Conservation (phyloP, 1,140 invertebrate species). For the Drosophila tani region DNA sequence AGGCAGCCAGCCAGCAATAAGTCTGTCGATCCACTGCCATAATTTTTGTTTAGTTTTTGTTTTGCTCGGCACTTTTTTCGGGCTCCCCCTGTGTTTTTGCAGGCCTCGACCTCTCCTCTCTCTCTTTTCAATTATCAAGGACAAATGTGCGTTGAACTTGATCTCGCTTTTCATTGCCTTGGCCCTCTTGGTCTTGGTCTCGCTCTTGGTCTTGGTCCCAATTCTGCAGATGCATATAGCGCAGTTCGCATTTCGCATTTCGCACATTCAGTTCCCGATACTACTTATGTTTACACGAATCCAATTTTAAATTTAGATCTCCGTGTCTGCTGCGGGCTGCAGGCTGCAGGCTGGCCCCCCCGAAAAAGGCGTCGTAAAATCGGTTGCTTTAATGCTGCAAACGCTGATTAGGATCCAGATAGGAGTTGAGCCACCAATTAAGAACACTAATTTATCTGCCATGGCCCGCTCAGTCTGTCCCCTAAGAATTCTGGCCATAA, state of each 20-base stretch:
- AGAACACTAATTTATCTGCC: slow-evolving; percentile 69
- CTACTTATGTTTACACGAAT: slow-evolving; percentile 64
- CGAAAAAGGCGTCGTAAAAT: slow-evolving; percentile 64
- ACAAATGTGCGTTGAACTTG: slow-evolving; percentile 83
- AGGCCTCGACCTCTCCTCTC: not conserved
- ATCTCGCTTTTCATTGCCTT: slow-evolving; percentile 76
- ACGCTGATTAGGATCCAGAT: slow-evolving; percentile 69
- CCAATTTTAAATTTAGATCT: slow-evolving; percentile 73
- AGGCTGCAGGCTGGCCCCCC: slow-evolving; percentile 16
- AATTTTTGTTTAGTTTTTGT: slow-evolving; percentile 77
- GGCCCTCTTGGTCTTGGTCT: slow-evolving; percentile 8
- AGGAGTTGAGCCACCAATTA: slow-evolving; percentile 58
- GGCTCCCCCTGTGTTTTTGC: slow-evolving; percentile 57
- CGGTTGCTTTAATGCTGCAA: slow-evolving; percentile 73
- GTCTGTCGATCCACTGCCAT: slow-evolving; percentile 82
- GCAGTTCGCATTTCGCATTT: not conserved
- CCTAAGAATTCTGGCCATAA: slow-evolving; percentile 44
- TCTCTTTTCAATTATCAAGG: slow-evolving; percentile 74
- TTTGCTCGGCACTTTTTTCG: slow-evolving; percentile 67
- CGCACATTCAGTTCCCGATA: slow-evolving; percentile 16
- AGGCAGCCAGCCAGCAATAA: slow-evolving; percentile 63
- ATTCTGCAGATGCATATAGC: slow-evolving; percentile 35
- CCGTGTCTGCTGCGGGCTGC: slow-evolving; percentile 20
- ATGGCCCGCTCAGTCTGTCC: slow-evolving; percentile 12
- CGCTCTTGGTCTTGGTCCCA: slow-evolving; percentile 14